Percentiles rank a stretch among this genome's conserved stretches.
Evolutionary conservation across 2,113 vertebrate genomes (phyloP).

Genomic region (Heloderma charlesbogerti): DNA sequence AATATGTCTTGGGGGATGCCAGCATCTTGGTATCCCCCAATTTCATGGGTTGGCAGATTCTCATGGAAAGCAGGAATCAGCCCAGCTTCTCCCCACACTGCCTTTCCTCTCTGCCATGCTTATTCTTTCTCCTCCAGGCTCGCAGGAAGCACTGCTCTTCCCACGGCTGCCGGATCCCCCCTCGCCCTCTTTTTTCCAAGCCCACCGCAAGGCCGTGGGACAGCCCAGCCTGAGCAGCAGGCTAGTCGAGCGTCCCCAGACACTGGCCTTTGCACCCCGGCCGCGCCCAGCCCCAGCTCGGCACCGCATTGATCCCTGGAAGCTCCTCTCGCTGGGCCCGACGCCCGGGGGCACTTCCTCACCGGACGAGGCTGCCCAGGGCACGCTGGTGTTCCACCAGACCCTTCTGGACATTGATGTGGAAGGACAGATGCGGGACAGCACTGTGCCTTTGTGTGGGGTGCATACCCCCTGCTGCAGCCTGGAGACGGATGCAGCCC

Average conservation of each 20-base stretch:
- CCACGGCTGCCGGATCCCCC: conserved; percentile 83
- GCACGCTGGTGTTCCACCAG: conserved; percentile 59
- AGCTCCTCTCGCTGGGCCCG: conserved; percentile 83
- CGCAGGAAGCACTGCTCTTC: conserved; percentile 77
- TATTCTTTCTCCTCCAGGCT: conserved; percentile 68
- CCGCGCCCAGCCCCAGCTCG: conserved; percentile 83
- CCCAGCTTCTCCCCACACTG: neutral
- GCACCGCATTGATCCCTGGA: conserved; percentile 86
- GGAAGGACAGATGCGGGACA: conserved; percentile 89
- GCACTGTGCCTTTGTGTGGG: conserved; percentile 85
- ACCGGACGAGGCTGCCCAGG: conserved; percentile 75
- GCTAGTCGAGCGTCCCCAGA: conserved; percentile 86
- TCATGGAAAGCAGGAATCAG: no score
- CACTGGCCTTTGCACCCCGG: conserved; percentile 87
- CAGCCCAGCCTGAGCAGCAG: conserved; percentile 48
- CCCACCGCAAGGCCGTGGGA: conserved; percentile 72
- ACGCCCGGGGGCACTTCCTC: conserved; percentile 81
- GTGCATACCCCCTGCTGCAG: conserved; percentile 52
- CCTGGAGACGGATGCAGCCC: conserved; percentile 33
- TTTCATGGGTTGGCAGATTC: neutral
- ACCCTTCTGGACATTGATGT: conserved; percentile 91
- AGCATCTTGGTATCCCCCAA: neutral
- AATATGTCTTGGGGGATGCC: no score
- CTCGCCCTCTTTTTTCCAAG: conserved; percentile 73
- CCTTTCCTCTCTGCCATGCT: neutral